These are phyloP conservation scores for Lysandra bellargus DNA, from an alignment of 2,888 invertebrate species.

Conservation along the genomic window DNA sequence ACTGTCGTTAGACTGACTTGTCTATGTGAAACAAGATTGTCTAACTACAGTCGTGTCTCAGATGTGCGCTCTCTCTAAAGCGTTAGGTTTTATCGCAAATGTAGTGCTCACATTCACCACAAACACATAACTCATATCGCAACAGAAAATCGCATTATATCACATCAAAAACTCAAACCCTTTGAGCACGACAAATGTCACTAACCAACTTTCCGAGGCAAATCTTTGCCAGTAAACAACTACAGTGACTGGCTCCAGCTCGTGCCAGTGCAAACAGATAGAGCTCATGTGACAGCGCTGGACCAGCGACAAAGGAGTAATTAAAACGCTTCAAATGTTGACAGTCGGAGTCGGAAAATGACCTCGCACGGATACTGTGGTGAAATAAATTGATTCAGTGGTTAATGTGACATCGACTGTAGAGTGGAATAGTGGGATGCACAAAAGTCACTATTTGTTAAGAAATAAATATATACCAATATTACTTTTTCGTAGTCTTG, in stretches of 20 bases:
- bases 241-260: background rate
- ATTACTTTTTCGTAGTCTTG: too few relatives aligned
- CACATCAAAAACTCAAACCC: background rate
- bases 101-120: background rate
- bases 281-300: slow-evolving; percentile 33
- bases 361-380: background rate
- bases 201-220: slow-evolving; percentile 14
- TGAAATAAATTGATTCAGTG: background rate
- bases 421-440: background rate
- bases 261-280: slow-evolving; percentile 18
- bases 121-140: background rate
- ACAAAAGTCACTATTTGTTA: too few relatives aligned
- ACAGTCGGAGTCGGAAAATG: slow-evolving; percentile 28
- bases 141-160: background rate
- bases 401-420: background rate
- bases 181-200: slow-evolving; percentile 18
- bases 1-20: too few relatives aligned
- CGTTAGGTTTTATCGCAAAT: too few relatives aligned
- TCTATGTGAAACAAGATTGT: too few relatives aligned
- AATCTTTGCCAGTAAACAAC: slow-evolving; percentile 10
- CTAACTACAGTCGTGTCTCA: too few relatives aligned
- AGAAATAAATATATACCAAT: too few relatives aligned
- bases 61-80: too few relatives aligned
- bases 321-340: slow-evolving; percentile 53
- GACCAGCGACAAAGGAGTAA: slow-evolving; percentile 52